Conservation (phyloP, 2,888 invertebrate species). For the Hypercompe scribonia region DNA sequence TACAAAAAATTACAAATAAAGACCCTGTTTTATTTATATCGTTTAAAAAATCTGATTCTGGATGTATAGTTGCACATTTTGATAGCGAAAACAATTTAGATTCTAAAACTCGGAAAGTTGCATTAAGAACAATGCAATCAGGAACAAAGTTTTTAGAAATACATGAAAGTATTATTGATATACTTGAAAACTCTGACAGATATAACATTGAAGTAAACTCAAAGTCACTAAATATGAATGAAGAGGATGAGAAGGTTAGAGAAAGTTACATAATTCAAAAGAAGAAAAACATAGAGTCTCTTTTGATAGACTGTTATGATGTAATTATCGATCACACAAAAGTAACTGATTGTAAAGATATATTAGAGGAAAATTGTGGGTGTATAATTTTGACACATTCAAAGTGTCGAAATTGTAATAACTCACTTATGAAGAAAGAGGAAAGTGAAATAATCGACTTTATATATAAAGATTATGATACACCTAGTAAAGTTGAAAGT, state of each 20-base stretch:
- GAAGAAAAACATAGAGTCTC: not conserved
- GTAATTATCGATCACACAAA: not conserved
- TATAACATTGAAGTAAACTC: not conserved
- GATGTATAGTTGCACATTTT: constrained; percentile 53
- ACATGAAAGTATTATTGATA: constrained; percentile 43
- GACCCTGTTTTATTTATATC: constrained; percentile 47
- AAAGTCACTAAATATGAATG: not conserved
- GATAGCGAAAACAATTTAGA: constrained; percentile 31
- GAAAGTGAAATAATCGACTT: not conserved
- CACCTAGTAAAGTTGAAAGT: not conserved
- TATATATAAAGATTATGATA: not conserved
- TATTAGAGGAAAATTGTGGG: not conserved
- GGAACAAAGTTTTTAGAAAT: constrained; percentile 53
- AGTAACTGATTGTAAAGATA: not conserved
- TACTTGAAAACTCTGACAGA: constrained; percentile 22
- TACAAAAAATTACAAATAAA: constrained; percentile 53
- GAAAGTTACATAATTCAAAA: not conserved
- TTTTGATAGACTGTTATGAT: not conserved
- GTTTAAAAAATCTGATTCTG: constrained; percentile 54
- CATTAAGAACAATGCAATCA: constrained; percentile 49
- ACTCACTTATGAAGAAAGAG: not conserved
- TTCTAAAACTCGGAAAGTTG: constrained; percentile 37
- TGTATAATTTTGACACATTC: not conserved
- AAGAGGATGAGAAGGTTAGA: not conserved
- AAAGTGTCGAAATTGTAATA: not conserved